Base-by-base conservation (phyloP, 1,140 invertebrate species). In the Caerostris extrusa region DNA sequence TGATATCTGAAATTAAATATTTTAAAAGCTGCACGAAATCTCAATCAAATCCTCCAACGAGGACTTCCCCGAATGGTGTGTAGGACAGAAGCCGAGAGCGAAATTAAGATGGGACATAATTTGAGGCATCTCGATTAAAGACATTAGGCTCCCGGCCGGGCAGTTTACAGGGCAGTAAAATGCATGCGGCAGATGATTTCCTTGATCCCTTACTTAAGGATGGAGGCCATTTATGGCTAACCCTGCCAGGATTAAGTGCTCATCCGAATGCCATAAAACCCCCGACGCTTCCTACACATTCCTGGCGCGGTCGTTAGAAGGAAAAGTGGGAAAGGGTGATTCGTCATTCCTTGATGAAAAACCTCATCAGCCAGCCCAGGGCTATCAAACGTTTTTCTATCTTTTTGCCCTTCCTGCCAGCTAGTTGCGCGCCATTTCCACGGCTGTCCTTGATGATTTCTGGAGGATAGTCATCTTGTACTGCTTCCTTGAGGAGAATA, bases 151-250 rank as follows among this genome's bases (percentile, higher is more conserved):
- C 61, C 82, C 53, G 82, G 90, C 64, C 53, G 82, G 82, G 91
- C 91, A 93, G 82, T 93, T 93, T 93, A 93, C 91, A 93, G 91
- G 82, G 91, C 83, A 93, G 82, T 93, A 93, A 93, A 93, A 93
- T 93, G 91, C 91, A 93, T 83, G 60, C 83, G 82, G 82, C 82
- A 50, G 91, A 93, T 93, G 91, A 86, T 93, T 93, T 93, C 83
- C 91, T 93, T 86, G 83, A 86, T 87, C 91, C 91, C 67, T 86
- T 86, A 67, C 83, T 93, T 86, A 93, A 86, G 61, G 82, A 87
- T 71, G 53, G 61, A 5, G 83, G 64, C 91, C 91, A 93, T 93
- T 93, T 93, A 93, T 93, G 91, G 91, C 91, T 93, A 93, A 93
- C 91, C 91, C 91, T 61, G 91, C 61, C 91, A 69, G 91, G 91